phyloP scores from a whole-genome alignment of 35 echinoderm and acorn worm genomes.

The Ophiothrix spiculata region DNA sequence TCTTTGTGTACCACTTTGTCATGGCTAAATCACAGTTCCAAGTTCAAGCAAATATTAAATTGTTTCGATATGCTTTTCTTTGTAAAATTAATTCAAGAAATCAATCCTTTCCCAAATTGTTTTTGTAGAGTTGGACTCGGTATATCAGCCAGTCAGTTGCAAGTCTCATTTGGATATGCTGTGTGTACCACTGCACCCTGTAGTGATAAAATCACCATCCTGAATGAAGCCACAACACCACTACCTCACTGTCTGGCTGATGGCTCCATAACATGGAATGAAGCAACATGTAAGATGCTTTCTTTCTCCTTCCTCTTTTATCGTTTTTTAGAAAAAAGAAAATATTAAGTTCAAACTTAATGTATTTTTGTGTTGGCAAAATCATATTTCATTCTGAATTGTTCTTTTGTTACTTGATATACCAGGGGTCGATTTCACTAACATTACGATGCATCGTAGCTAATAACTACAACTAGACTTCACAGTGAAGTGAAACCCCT shows the following conservation, averaged over 20 bases:
- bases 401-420: no score
- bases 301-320: no score
- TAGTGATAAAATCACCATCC: background rate
- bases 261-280: conserved; percentile 21
- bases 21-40: background rate
- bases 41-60: background rate
- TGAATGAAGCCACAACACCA: conserved; percentile 6
- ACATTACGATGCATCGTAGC: no score
- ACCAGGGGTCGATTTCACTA: no score
- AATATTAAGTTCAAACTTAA: no score
- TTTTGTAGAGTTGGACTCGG: background rate
- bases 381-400: no score
- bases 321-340: no score
- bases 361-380: no score
- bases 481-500: no score
- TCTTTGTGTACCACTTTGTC: background rate
- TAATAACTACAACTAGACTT: no score
- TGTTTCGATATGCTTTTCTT: background rate
- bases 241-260: conserved; percentile 13
- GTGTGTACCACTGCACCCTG: background rate
- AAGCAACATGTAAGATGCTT: background rate
- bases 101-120: background rate
- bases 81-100: background rate
- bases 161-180: background rate
- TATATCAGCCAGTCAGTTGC: background rate